Base-by-base conservation (phyloP, 2,888 invertebrate species). In the Chrysomela aeneicollis region DNA sequence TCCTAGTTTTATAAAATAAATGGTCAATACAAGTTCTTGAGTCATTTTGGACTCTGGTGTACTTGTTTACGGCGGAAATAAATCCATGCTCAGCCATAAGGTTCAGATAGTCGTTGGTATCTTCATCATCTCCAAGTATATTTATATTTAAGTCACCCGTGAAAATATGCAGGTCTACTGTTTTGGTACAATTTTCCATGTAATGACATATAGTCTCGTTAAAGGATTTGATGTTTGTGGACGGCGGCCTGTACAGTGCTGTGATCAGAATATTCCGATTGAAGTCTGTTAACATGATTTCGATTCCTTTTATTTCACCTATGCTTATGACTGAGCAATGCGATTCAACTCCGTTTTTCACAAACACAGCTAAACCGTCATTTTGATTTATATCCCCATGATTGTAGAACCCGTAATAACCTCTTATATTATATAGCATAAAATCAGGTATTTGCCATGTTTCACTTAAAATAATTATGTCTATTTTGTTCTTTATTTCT, bases 171-270 rank as follows among this genome's bases (percentile, higher is more conserved):
- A n/a, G n/a, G n/a, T n/a, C n/a, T n/a, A n/a, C n/a, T n/a, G n/a
- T n/a, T n/a, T n/a, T n/a, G n/a, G n/a, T n/a, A n/a, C n/a, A n/a
- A n/a, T n/a, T n/a, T n/a, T n/a, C n/a, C n/a, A n/a, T n/a, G n/a
- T n/a, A n/a, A n/a, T n/a, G n/a, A n/a, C n/a, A n/a, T 47, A 15
- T 8, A 47, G 4, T 47, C 12, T 47, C 18, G 12, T 47, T 47
- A 15, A 47, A 47, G 47, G 5, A 9, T 5, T 47, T 17, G n/a
- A 47, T 47, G 12, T 18, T 47, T 47, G 47, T 49, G 19, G 49
- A 9, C 15, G 49, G 22, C 19, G 49, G 49, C n/a, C 49, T 49
- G 49, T 49, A 49, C n/a, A 49, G n/a, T 49, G 49, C 49, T 49
- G 49, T 49, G 19, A 49, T 42, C 15, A n/a, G 42, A 15, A n/a